Evolutionary conservation across 2,888 invertebrate species (phyloP).

Genomic region (Acleris laterana): DNA sequence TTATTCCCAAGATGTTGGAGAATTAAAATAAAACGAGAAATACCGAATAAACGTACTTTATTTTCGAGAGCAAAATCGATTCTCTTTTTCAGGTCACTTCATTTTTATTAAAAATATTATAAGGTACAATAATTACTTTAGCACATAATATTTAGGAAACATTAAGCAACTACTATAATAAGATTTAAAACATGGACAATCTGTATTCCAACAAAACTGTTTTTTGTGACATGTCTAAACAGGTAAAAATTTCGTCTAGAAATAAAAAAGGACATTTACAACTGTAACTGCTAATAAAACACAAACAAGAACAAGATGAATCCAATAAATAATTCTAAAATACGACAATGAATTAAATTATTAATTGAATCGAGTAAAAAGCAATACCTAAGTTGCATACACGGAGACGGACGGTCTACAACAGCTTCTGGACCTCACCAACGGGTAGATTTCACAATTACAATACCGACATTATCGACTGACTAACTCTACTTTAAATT

Average conservation of each 20-base stretch:
- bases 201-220: neutral
- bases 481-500: conserved; percentile 39
- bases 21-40: conserved; percentile 4
- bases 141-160: conserved; percentile 30
- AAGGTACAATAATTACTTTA: conserved; percentile 33
- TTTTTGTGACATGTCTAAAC: conserved; percentile 25
- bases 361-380: conserved; percentile 41
- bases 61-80: conserved; percentile 71
- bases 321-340: conserved; percentile 53
- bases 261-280: conserved; percentile 40
- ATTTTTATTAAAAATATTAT: conserved; percentile 65
- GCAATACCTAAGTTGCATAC: conserved; percentile 12
- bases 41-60: conserved; percentile 47
- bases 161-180: conserved; percentile 25
- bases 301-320: conserved; percentile 52
- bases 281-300: conserved; percentile 46
- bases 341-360: conserved; percentile 40
- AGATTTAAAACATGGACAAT: conserved; percentile 5
- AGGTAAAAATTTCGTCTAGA: conserved; percentile 2
- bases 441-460: too few relatives aligned
- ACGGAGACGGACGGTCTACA: conserved; percentile 25
- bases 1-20: too few relatives aligned
- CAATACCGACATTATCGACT: conserved; percentile 12
- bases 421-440: conserved; percentile 19
- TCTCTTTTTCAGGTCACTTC: conserved; percentile 69